Conservation (phyloP, 1,140 invertebrate species). For the Solenopsis fugax region DNA sequence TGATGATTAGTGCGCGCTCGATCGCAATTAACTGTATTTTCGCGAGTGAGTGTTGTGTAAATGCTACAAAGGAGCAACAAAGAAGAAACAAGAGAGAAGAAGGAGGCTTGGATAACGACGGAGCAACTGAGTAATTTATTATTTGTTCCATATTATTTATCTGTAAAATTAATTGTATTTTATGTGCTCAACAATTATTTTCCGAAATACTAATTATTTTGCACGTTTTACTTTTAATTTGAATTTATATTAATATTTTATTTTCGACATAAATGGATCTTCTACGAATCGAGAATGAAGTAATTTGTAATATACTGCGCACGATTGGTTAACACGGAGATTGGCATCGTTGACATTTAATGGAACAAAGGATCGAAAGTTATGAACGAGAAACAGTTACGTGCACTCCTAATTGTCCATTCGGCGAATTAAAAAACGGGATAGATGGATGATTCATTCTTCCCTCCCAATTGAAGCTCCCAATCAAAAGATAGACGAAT, state of each 20-base stretch:
- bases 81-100: not conserved
- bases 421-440: slow-evolving; percentile 61
- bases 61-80: not conserved
- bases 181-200: not conserved
- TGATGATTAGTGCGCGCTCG: slow-evolving; percentile 2
- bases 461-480: slow-evolving; percentile 34
- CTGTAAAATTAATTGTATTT: not conserved
- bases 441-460: slow-evolving; percentile 60
- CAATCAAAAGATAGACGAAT: slow-evolving; percentile 46
- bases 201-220: not conserved
- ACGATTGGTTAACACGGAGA: not conserved
- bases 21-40: slow-evolving; percentile 25
- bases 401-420: slow-evolving; percentile 39
- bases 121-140: not conserved
- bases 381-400: slow-evolving; percentile 29
- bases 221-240: not conserved
- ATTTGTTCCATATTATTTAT: not conserved
- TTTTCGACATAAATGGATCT: not conserved
- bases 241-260: slow-evolving; percentile 10
- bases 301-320: slow-evolving; percentile 1
- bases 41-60: slow-evolving; percentile 4
- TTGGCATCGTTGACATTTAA: slow-evolving; percentile 33
- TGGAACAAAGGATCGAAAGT: slow-evolving; percentile 24
- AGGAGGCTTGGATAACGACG: not conserved
- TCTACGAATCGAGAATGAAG: not conserved